Evolutionary conservation across 2,797 vertebrate genomes (phyloP).

Genomic region (Nannoperca australis): DNA sequence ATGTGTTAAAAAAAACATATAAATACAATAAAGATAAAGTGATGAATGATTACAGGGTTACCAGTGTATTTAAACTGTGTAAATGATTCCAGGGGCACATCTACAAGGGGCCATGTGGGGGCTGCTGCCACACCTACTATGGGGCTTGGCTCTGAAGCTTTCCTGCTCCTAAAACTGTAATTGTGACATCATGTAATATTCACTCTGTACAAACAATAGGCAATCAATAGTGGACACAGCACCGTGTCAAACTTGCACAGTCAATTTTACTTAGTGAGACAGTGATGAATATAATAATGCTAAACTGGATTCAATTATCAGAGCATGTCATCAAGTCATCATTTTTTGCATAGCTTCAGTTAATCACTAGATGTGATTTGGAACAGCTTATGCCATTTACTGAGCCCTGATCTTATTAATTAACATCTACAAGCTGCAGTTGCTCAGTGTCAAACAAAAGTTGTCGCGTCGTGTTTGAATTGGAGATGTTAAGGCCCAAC

Average conservation of each 20-base stretch:
- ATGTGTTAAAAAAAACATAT: conserved; percentile 75
- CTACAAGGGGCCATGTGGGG: background rate
- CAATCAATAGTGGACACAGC: background rate
- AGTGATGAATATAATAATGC: background rate
- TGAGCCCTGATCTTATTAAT: background rate
- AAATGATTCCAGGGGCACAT: background rate
- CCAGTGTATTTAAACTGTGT: conserved; percentile 17
- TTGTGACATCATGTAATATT: conserved; percentile 6
- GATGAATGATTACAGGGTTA: conserved; percentile 47
- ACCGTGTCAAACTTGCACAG: too few species aligned
- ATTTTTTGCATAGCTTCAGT: background rate
- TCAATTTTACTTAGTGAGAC: background rate
- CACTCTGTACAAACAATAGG: background rate
- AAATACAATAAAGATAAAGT: conserved; percentile 79
- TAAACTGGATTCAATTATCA: background rate
- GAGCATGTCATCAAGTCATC: too few species aligned
- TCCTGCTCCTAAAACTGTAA: background rate
- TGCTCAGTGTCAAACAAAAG: background rate
- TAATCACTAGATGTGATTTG: background rate
- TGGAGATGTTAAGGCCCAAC: background rate
- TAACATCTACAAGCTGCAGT: background rate
- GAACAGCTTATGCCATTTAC: background rate
- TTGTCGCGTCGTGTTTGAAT: background rate
- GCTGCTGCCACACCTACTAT: background rate
- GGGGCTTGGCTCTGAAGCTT: background rate